Evolutionary conservation across 2,888 invertebrate species (phyloP), one percentile per base, ranked within the genome.

Genomic region (Hesperia comma): DNA sequence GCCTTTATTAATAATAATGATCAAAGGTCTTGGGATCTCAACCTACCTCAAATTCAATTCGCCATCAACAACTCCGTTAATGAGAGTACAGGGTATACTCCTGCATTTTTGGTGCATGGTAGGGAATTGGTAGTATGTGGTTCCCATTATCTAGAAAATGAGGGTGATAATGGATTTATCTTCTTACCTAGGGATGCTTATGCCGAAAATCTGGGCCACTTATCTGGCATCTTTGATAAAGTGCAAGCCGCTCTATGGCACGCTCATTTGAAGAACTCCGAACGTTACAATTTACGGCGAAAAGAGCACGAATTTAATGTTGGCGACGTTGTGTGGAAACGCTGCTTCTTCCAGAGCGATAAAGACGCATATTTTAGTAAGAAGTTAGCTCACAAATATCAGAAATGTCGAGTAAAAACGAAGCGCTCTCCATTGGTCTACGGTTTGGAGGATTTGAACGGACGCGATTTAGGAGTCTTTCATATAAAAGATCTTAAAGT

Each of bases 311-410:
- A 75, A 33, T 74, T 74, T 66, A 70, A 74, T 1, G 68, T 73
- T 8, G 71, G 70, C 8, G 71, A 75, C 8, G 46, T 63, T 0
- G 72, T 75, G 0, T 69, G 61, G 69, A 69, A 73, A 66, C 40
- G 72, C 0, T 46, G 70, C 14, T 76, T 61, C 46, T 66, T 61
- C 15, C 67, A 46, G 33, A 74, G 75, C 32, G 71, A 76, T 21
- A 74, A 75, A 57, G 71, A 72, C 40, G 66, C 61, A 6, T 14
- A 53, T 8, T 76, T 76, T 41, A 49, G 32, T 10, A 75, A 73
- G 53, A 75, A 75, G 61, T 26, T 74, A 17, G 74, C 74, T 0
- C 74, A 73, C n/a, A 74, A 75, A 49, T 73, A 54, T 63, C 49
- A 71, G 4, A 74, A 74, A 62, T 70, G 67, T 56, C 37, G 46